phyloP scores from a whole-genome alignment of 2,888 invertebrate genomes.

The Apodemia hepburni region DNA sequence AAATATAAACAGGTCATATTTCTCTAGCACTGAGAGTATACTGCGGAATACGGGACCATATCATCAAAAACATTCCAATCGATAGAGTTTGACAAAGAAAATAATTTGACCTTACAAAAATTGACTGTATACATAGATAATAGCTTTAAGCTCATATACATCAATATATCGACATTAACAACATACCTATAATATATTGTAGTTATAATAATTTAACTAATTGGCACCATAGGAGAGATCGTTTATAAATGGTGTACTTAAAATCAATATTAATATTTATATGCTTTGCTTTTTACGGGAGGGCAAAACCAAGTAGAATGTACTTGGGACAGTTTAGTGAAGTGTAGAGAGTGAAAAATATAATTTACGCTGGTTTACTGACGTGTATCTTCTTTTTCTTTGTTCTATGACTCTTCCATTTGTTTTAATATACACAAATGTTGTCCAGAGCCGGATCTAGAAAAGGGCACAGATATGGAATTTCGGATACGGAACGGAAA shows the following conservation, averaged over 20 bases:
- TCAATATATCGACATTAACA: constrained; percentile 2
- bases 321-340: too few relatives aligned
- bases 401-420: too few relatives aligned
- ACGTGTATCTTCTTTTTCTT: too few relatives aligned
- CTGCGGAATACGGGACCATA: constrained; percentile 6
- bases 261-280: background rate
- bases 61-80: constrained; percentile 5
- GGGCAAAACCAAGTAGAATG: too few relatives aligned
- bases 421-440: too few relatives aligned
- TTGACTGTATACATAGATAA: constrained; percentile 23
- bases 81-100: background rate
- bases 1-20: background rate
- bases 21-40: background rate
- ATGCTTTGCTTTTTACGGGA: too few relatives aligned
- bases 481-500: too few relatives aligned
- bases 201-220: constrained; percentile 26
- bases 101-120: constrained; percentile 20
- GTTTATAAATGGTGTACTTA: constrained; percentile 16
- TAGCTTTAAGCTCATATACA: constrained; percentile 11
- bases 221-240: constrained; percentile 40
- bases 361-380: too few relatives aligned
- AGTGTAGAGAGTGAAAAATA: too few relatives aligned
- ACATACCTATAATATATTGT: constrained; percentile 6
- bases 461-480: too few relatives aligned
- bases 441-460: too few relatives aligned